These are phyloP conservation scores for Platypus cylindrus DNA, from an alignment of 2,888 invertebrate species.

Conservation along the genomic window DNA sequence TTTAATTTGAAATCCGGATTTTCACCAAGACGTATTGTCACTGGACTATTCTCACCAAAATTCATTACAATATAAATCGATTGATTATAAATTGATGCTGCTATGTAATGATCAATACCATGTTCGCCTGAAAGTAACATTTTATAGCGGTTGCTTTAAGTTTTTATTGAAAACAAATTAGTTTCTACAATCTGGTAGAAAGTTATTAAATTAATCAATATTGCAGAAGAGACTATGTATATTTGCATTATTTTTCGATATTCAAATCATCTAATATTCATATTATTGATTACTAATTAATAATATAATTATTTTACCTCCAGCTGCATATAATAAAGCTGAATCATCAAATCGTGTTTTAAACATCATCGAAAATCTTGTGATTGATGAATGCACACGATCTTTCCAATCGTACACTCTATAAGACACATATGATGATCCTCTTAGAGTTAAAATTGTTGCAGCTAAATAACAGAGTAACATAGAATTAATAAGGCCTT, in stretches of 20 bases:
- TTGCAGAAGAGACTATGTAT: not conserved
- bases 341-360: constrained; percentile 87
- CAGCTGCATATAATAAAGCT: constrained; percentile 84
- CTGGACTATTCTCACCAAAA: constrained; percentile 69
- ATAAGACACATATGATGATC: constrained; percentile 86
- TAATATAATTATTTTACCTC: no score
- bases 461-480: constrained; percentile 47
- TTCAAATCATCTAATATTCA: not conserved
- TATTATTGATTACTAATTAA: constrained; percentile 2
- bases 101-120: constrained; percentile 79
- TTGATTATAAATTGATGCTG: constrained; percentile 71
- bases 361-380: constrained; percentile 78
- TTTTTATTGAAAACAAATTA: no score
- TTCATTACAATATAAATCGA: constrained; percentile 78
- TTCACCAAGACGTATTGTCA: constrained; percentile 49
- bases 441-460: constrained; percentile 73
- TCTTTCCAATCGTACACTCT: constrained; percentile 88
- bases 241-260: not conserved
- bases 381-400: constrained; percentile 75
- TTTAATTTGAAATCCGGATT: constrained; percentile 51
- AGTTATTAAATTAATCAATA: not conserved
- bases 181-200: not conserved
- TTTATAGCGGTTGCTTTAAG: no score
- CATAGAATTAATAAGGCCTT: no score
- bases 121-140: constrained; percentile 60